Evolutionary conservation across 2,113 vertebrate genomes (phyloP).

Genomic region (Platichthys flesus): DNA sequence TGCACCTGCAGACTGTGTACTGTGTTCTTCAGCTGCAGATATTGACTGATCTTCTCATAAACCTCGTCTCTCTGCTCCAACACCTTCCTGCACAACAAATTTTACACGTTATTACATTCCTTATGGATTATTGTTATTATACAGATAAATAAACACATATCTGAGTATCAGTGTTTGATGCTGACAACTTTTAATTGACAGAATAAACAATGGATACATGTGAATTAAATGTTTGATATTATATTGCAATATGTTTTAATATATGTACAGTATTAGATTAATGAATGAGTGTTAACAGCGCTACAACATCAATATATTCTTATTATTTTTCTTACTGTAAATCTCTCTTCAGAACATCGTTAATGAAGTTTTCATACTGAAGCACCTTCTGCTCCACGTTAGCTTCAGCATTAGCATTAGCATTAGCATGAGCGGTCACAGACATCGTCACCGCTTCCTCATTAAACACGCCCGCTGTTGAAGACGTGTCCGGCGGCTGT

Average conservation of each 20-base stretch:
- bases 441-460: conserved; percentile 27
- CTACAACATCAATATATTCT: no score
- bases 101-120: background rate
- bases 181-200: no score
- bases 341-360: conserved; percentile 86
- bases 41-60: conserved; percentile 89
- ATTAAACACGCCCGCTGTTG: background rate
- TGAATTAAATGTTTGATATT: no score
- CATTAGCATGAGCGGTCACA: conserved; percentile 1
- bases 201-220: no score
- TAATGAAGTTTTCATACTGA: conserved; percentile 88
- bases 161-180: no score
- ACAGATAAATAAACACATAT: background rate
- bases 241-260: no score
- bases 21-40: conserved; percentile 90
- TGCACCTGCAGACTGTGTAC: conserved; percentile 87
- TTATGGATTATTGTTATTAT: no score
- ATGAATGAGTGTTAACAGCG: no score
- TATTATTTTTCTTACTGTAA: conserved; percentile 82
- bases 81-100: conserved; percentile 80
- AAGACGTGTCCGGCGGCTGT: no score
- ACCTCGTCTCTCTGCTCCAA: conserved; percentile 88
- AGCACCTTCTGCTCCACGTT: conserved; percentile 81
- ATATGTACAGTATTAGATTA: no score
- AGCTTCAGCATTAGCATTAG: conserved; percentile 10